Evolutionary conservation across 2,113 vertebrate species (phyloP).

Genomic region (rat (Rattus norvegicus)): DNA sequence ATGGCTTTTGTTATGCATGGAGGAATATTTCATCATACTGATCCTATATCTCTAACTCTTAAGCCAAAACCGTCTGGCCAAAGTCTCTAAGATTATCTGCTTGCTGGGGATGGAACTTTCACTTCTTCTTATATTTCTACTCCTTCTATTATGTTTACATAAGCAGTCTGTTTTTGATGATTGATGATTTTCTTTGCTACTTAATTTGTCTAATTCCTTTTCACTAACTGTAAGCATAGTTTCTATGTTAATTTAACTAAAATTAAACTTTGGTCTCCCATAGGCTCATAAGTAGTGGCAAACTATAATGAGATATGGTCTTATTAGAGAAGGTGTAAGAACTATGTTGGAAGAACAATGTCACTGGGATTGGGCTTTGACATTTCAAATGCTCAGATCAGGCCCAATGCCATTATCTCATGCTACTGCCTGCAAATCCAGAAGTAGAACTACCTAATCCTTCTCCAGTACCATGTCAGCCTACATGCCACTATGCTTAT

Average conservation of each 20-base stretch:
- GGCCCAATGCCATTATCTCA: neutral
- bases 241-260: neutral
- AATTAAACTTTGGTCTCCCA: neutral
- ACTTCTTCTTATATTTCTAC: neutral
- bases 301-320: neutral
- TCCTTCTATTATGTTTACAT: neutral
- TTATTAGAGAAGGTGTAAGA: neutral
- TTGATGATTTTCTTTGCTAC: neutral
- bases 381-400: neutral
- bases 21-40: neutral
- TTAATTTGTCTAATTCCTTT: neutral
- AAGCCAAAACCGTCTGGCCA: neutral
- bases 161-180: neutral
- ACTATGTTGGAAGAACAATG: neutral
- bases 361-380: neutral
- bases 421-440: neutral
- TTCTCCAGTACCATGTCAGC: neutral
- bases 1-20: neutral
- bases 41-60: neutral
- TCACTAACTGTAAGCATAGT: neutral
- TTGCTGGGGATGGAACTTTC: neutral
- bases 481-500: neutral
- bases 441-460: neutral
- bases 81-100: neutral
- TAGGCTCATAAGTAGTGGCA: neutral